These are phyloP conservation scores for Xyrichtys novacula DNA, from an alignment of 2,797 vertebrate species.

Conservation along the genomic window DNA sequence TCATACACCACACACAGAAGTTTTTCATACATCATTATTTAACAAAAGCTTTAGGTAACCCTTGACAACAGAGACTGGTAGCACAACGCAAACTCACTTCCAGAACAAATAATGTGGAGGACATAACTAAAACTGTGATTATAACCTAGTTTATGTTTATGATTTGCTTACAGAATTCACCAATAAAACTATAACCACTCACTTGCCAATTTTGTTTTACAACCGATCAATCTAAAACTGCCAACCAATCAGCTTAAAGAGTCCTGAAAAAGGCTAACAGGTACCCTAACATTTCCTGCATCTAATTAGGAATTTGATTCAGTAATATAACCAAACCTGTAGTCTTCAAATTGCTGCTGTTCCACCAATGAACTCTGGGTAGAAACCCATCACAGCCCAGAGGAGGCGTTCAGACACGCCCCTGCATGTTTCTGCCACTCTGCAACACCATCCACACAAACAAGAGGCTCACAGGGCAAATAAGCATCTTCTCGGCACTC, in stretches of 20 bases:
- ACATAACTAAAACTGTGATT: no score
- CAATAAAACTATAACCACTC: no score
- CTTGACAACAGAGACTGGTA: neutral
- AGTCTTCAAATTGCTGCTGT: neutral
- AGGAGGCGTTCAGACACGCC: slow-evolving; percentile 15
- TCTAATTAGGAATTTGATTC: neutral
- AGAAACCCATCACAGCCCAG: neutral
- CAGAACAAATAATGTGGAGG: no score
- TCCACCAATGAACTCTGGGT: slow-evolving; percentile 4
- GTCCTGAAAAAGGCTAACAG: neutral
- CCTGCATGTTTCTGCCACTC: slow-evolving; percentile 32
- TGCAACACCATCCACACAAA: slow-evolving; percentile 43
- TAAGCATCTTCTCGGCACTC: slow-evolving; percentile 33
- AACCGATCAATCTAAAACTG: no score
- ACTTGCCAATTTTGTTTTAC: no score
- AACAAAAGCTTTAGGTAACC: neutral
- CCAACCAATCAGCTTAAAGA: no score
- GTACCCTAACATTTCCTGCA: neutral
- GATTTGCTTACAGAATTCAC: no score
- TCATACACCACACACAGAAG: neutral
- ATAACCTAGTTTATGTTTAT: no score
- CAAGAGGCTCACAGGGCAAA: slow-evolving; percentile 11
- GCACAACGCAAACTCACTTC: accelerated
- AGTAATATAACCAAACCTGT: neutral
- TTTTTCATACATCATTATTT: neutral